Evolutionary conservation across 2,888 invertebrate genomes (phyloP), one percentile per base, ranked within the genome.

Genomic region (Selenia dentaria): DNA sequence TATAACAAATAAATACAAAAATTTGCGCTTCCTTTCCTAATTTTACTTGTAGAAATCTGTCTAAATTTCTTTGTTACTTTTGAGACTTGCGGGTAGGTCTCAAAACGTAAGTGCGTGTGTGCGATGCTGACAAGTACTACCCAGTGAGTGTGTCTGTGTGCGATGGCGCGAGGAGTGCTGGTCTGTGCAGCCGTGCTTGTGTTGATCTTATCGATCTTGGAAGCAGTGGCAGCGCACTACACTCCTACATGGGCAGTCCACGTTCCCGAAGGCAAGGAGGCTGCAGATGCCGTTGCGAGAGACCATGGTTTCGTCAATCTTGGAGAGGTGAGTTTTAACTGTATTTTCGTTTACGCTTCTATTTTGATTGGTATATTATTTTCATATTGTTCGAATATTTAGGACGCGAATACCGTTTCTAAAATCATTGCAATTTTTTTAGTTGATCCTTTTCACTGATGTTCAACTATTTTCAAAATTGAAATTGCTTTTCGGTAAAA

Each of bases 201-300:
- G 68, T 69, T 67, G 59, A 60, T 77, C 63, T 48, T 79, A 64
- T 67, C 65, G 43, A 52, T 74, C 59, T 51, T 78, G 64, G 76
- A 76, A 54, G 64, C 67, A 45, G 74, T 75, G 44, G 61, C 63
- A 28, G 79, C 82, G 38, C 94, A 94, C 74, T 97, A 93, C 79
- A 95, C 95, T 55, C 94, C 95, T 79, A 95, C 96, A 82, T 97
- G 96, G 96, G 97, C 96, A 52, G 95, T 96, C 47, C 95, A 96
- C 74, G 94, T 97, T 70, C 93, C 94, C 12, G 94, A 93, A 51
- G 94, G 94, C 41, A 92, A 92, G 59, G 85, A 91, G 26, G 92
- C 93, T 42, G 97, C 96, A 27, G 93, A 95, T 68, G 88, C 91
- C 26, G 94, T 97, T 29, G 97, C 97, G 44, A 80, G 75, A 57